These are phyloP conservation scores for Petrolisthes cinctipes DNA, from an alignment of 2,888 invertebrate genomes.

Conservation along the genomic window DNA sequence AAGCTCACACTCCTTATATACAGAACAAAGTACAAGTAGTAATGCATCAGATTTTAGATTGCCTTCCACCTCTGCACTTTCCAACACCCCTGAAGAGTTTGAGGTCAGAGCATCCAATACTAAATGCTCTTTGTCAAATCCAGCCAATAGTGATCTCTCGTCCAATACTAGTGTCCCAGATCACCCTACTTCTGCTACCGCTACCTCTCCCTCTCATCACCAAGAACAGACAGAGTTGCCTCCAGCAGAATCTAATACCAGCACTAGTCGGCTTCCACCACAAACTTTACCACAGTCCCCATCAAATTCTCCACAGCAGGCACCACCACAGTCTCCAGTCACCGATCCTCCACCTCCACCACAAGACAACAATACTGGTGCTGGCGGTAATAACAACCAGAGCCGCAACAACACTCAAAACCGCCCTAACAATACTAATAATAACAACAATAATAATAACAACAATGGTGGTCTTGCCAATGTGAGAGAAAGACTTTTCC, in stretches of 20 bases:
- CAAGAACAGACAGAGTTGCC: slow-evolving; percentile 26
- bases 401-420: slow-evolving; percentile 34
- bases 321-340: slow-evolving; percentile 67
- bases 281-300: slow-evolving; percentile 72
- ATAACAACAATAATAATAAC: slow-evolving; percentile 61
- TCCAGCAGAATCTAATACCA: slow-evolving; percentile 17
- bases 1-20: too few species aligned
- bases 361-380: slow-evolving; percentile 25
- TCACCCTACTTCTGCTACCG: too few species aligned
- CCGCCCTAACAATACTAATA: slow-evolving; percentile 5
- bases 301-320: slow-evolving; percentile 75
- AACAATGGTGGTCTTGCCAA: slow-evolving; percentile 56
- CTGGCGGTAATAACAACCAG: slow-evolving; percentile 17
- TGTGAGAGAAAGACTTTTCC: slow-evolving; percentile 86
- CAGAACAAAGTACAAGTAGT: too few species aligned
- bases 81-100: slow-evolving; percentile 17
- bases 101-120: slow-evolving; percentile 6
- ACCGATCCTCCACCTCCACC: background rate
- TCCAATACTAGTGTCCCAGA: too few species aligned
- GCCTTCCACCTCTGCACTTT: too few species aligned
- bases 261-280: slow-evolving; percentile 78
- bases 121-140: background rate
- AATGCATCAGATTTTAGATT: too few species aligned
- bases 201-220: slow-evolving; percentile 1
- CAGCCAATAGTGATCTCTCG: slow-evolving; percentile 1